Evolutionary conservation across 2,888 invertebrate genomes (phyloP).

Genomic region (Anoplius nigerrimus): DNA sequence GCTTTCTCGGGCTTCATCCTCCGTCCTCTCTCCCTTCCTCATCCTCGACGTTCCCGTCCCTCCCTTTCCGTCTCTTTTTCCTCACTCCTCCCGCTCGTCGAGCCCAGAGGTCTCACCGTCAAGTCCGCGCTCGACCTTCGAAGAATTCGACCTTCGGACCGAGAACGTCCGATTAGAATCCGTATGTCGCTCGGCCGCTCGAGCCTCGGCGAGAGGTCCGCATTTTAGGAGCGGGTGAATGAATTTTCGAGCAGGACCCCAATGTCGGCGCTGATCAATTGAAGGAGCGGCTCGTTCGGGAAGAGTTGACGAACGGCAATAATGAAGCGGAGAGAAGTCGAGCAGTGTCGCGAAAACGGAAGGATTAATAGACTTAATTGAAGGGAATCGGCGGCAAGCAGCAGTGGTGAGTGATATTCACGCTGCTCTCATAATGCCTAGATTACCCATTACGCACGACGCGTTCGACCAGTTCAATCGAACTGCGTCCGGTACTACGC

Average conservation of each 20-base stretch:
- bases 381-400: slow-evolving; percentile 61
- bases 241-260: too few relatives aligned
- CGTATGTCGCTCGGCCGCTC: slow-evolving; percentile 2
- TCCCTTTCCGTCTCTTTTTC: slow-evolving; percentile 17
- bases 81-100: slow-evolving; percentile 15
- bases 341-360: slow-evolving; percentile 61
- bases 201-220: too few relatives aligned
- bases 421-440: slow-evolving; percentile 49
- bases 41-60: neutral
- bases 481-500: slow-evolving; percentile 49
- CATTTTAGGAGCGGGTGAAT: too few relatives aligned
- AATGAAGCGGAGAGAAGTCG: slow-evolving; percentile 63
- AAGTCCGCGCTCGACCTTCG: slow-evolving; percentile 39
- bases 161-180: neutral
- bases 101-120: slow-evolving; percentile 26
- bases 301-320: slow-evolving; percentile 7
- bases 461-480: slow-evolving; percentile 43
- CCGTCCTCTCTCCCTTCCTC: slow-evolving; percentile 4
- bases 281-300: neutral
- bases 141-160: slow-evolving; percentile 49
- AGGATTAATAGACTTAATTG: slow-evolving; percentile 67
- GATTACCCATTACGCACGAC: slow-evolving; percentile 47
- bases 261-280: too few relatives aligned
- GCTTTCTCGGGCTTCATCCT: slow-evolving; percentile 15
- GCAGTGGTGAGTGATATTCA: slow-evolving; percentile 55